Base-by-base conservation (phyloP, 2,888 invertebrate species). In the Ormia ochracea region DNA sequence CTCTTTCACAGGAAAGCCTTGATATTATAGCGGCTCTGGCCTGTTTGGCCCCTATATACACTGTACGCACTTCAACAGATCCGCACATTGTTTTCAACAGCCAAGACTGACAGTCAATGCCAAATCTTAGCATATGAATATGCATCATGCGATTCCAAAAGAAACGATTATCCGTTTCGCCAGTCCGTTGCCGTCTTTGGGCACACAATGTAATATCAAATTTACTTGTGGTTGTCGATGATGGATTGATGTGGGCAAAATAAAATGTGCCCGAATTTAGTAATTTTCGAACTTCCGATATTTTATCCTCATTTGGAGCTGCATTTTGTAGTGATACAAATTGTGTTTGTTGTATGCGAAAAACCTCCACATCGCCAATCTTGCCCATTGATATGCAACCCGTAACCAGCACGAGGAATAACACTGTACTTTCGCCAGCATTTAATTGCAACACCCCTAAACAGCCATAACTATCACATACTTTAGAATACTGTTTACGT, bases 211-310 rank as follows among this genome's bases (percentile, higher is more conserved):
- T 99, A 77, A 99, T 93, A 91, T 99, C 99, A 87, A 98, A 93
- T 56, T 94, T 91, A 84, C 89, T 90, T 48, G 76, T 43, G 14
- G 56, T 85, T 4, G 85, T 87, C 33, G 89, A 52, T 17, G 84
- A 50, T 10, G 74, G 80, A 74, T 85, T 86, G 14, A 84, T 77
- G 77, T 89, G 90, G 0, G 98, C 95, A 90, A 99, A 99, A 89
- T 99, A 99, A 90, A 99, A 99, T 38, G 98, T 98, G 10, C 99
- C 99, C n/a, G 98, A 98, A 88, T 97, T 98, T 3, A 99, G 91
- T 68, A 99, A 91, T 89, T 98, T 98, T 82, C 96, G 93, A 14
- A 93, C 92, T 86, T 93, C 93, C 43, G 91, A 90, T 17, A 93
- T 92, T 87, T 91, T 92, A 84, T 93, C 93, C 84, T 93, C 93